Conservation (phyloP, 2,888 invertebrate species). For the Tipula unca region DNA sequence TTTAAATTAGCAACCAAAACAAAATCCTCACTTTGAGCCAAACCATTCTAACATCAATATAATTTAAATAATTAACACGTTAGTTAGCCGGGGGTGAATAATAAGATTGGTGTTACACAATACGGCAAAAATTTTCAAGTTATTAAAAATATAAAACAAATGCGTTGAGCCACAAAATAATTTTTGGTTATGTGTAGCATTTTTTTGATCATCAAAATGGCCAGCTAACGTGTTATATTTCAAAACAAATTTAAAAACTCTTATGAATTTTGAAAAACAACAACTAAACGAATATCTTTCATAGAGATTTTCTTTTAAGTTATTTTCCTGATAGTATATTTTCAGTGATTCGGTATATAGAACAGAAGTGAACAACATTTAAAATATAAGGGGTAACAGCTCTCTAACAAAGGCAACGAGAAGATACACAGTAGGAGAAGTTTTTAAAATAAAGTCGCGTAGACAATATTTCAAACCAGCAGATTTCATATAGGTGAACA, state of each 20-base stretch:
- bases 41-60: not conserved
- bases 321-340: not conserved
- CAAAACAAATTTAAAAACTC: not conserved
- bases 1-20: not conserved
- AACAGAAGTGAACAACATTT: not conserved
- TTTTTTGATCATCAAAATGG: not conserved
- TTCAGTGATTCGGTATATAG: not conserved
- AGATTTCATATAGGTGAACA: too few relatives aligned
- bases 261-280: not conserved
- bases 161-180: not conserved
- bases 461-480: too few relatives aligned
- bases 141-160: not conserved
- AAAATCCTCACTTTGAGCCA: not conserved
- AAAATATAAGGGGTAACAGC: not conserved
- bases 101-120: not conserved
- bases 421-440: not conserved
- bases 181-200: not conserved
- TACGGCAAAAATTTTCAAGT: not conserved
- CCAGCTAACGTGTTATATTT: not conserved
- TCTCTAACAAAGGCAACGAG: not conserved
- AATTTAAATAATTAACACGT: not conserved
- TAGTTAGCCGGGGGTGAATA: not conserved
- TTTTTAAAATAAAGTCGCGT: too few relatives aligned
- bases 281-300: not conserved
- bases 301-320: not conserved